Evolutionary conservation across 92 coral and sea anemone species (phyloP).

Genomic region (Zoanthus solanderi): DNA sequence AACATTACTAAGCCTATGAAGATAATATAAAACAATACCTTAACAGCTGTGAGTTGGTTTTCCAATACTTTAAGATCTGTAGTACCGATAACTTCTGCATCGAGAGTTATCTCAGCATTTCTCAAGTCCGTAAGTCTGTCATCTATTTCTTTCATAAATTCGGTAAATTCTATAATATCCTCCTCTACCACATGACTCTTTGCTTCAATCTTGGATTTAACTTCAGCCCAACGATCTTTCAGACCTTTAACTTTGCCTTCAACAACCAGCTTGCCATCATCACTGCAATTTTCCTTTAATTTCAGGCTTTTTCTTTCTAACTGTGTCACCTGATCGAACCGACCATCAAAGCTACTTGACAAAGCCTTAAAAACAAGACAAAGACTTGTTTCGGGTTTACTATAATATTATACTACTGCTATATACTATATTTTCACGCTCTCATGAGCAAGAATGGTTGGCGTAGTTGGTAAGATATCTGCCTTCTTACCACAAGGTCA

Average conservation of each 20-base stretch:
- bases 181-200: constrained; percentile 68
- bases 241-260: constrained; percentile 72
- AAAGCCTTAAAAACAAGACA: constrained; percentile 65
- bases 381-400: too few relatives aligned
- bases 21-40: constrained; percentile 52
- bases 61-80: constrained; percentile 75
- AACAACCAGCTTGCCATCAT: constrained; percentile 73
- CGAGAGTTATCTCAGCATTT: constrained; percentile 79
- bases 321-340: constrained; percentile 69
- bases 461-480: too few relatives aligned
- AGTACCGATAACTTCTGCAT: constrained; percentile 69
- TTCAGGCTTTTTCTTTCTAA: constrained; percentile 71
- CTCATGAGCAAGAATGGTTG: too few relatives aligned
- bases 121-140: constrained; percentile 75
- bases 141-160: constrained; percentile 72
- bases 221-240: constrained; percentile 81
- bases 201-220: constrained; percentile 66
- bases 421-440: too few relatives aligned
- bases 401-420: too few relatives aligned
- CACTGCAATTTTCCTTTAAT: constrained; percentile 83
- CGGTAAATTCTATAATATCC: constrained; percentile 75
- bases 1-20: neutral
- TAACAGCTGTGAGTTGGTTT: constrained; percentile 74
- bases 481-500: too few relatives aligned
- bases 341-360: constrained; percentile 90